Evolutionary conservation across 64 coral and sea anemone species (phyloP), one percentile per base, ranked within the genome.

Genomic region (Pachyseris speciosa): DNA sequence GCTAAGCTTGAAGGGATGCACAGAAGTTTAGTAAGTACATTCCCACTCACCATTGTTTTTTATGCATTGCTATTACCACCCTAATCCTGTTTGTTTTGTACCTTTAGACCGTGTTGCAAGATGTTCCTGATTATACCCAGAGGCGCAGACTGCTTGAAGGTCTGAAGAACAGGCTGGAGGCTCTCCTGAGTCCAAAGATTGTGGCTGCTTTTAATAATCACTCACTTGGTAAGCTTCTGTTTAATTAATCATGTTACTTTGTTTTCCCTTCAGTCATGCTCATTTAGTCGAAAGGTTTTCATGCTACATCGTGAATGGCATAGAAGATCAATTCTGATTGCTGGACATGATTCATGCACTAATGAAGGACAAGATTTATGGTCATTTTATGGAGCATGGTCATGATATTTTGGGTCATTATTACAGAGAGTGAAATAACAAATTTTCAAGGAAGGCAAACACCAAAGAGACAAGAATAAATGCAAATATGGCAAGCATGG

Each of bases 181-280:
- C 97, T 30, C 83, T 99, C 11, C 73, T 99, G 74, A 99, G 97
- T 74, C 90, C 97, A 20, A 95, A 95, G 75, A 90, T 99, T 37
- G 97, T 99, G 34, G 79, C 97, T 72, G 97, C 97, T 38, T 99
- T 99, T 63, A 99, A 99, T 74, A 99, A 92, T 69, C 97, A 99
- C 49, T 93, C 90, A 34, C 80, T 99, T 27, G 93, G 96, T 99
- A 87, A 77, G 19, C 9, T 24, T 24, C 40, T 20, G 22, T 13
- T 16, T 27, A 64, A 64, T 64, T 64, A 40, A 38, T 63, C 6
- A 19, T 83, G 29, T 29, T 39, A 69, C n/a, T n/a, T n/a, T n/a
- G n/a, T n/a, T n/a, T n/a, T n/a, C n/a, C n/a, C n/a, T n/a, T n/a
- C n/a, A n/a, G n/a, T n/a, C n/a, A n/a, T n/a, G n/a, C n/a, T n/a